Evolutionary conservation across 2,113 vertebrate species (phyloP), one percentile per base, ranked within the genome.

Genomic region (Polypterus bichir): DNA sequence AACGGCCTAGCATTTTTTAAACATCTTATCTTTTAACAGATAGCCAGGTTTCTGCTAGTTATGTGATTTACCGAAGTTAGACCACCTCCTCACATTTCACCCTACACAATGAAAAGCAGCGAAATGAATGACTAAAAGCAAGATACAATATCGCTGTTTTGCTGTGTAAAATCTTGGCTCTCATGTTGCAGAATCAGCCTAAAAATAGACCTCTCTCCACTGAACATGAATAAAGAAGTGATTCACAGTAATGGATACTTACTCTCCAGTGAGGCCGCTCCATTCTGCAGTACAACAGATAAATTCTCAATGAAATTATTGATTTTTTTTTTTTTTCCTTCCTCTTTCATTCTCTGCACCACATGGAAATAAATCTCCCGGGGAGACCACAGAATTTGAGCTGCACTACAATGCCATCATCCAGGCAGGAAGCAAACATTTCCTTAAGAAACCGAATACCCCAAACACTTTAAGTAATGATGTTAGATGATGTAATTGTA

Each of bases 221-320:
- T 27, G 27, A 27, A 27, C 27, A 27, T 27, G 27, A 27, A 27
- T 54, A 64, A 58, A 54, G 61, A 48, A 27, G 67, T 75, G 72
- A 76, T 78, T 79, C 75, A 78, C 69, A 78, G 77, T 70, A 77
- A 69, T 70, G 66, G 64, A 76, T 64, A 71, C 59, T 59, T 57
- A 59, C 62, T 74, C 80, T 66, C 76, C 4, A 49, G 60, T 78
- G 80, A 77, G 70, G 76, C 82, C 82, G 85, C 79, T 76, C 84
- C 86, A 86, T 74, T 76, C 80, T 78, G 66, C 83, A 80, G 81
- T 79, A 76, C 79, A 73, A 76, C 68, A 69, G 76, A 73, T 71
- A 80, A 76, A 53, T 75, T 83, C 76, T 85, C 77, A 84, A 84
- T 85, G 78, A 83, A 83, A 75, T 80, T 77, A 85, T 81, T 82